Evolutionary conservation across 2,888 invertebrate species (phyloP).

Genomic region (Lumbricus terrestris): DNA sequence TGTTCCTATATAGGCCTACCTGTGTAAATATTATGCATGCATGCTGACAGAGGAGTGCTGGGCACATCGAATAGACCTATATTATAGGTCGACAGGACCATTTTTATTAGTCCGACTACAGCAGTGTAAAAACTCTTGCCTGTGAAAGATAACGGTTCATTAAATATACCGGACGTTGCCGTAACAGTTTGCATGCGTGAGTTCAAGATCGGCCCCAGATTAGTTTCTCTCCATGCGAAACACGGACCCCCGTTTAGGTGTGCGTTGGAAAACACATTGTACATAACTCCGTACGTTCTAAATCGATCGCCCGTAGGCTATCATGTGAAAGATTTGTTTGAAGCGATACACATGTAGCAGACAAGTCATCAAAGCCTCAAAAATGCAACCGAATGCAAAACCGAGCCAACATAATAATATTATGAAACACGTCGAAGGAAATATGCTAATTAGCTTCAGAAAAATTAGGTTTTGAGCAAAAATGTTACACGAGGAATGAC

Average conservation of each 20-base stretch:
- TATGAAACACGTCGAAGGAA: neutral
- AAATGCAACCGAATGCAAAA: slow-evolving; percentile 15
- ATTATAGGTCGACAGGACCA: no score
- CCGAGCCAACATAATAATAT: neutral
- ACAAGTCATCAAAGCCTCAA: neutral
- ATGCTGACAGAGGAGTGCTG: neutral
- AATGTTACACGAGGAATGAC: neutral
- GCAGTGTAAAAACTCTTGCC: neutral
- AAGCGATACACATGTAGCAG: neutral
- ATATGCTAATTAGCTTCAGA: neutral
- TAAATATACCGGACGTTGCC: neutral
- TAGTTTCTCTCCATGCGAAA: neutral
- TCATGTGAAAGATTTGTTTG: slow-evolving; percentile 3
- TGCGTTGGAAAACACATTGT: neutral
- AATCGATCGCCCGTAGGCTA: no score
- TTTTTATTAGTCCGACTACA: no score
- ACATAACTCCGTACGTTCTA: neutral
- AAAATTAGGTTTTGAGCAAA: neutral
- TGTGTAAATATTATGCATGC: neutral
- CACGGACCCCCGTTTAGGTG: neutral
- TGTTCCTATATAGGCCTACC: no score
- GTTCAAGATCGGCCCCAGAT: neutral
- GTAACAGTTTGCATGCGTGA: neutral
- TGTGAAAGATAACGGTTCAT: neutral
- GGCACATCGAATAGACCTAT: neutral